Percentiles rank a stretch among this genome's conserved stretches.
Evolutionary conservation across 2,888 invertebrate genomes (phyloP).

Genomic region (Uloborus plumipes): DNA sequence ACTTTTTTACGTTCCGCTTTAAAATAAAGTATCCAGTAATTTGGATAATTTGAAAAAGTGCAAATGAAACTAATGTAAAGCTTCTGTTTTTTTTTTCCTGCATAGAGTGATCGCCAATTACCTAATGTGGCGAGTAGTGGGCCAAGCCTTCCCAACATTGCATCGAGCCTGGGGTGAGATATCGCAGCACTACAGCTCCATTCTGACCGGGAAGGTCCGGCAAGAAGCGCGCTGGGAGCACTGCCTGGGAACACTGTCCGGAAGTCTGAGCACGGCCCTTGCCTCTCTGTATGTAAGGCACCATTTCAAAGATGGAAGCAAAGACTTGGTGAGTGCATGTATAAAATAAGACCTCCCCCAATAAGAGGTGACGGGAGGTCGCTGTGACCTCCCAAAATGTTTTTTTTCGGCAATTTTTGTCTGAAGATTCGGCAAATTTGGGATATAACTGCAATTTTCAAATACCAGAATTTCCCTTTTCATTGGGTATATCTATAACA

Average conservation of each 20-base stretch:
- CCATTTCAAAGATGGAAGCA: slow-evolving; percentile 88
- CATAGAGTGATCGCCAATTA: slow-evolving; percentile 85
- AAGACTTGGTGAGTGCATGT: slow-evolving; percentile 75
- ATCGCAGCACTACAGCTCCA: slow-evolving; percentile 85
- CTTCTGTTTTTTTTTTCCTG: neutral
- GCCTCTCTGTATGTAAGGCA: slow-evolving; percentile 85
- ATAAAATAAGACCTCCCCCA: too few species aligned
- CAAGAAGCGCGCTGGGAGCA: slow-evolving; percentile 90
- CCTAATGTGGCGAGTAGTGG: slow-evolving; percentile 82
- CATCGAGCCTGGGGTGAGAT: slow-evolving; percentile 76
- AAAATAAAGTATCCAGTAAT: too few species aligned
- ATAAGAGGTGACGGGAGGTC: too few species aligned
- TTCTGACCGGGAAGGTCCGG: slow-evolving; percentile 78
- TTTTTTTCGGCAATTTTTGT: too few species aligned
- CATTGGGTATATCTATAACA: too few species aligned
- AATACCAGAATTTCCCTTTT: too few species aligned
- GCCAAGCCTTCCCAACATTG: slow-evolving; percentile 63
- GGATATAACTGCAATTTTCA: too few species aligned
- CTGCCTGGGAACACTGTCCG: slow-evolving; percentile 78
- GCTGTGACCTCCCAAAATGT: too few species aligned
- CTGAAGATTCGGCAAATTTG: too few species aligned
- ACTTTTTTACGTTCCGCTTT: too few species aligned
- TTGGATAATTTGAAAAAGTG: too few species aligned
- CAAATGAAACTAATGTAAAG: too few species aligned
- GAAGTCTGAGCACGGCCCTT: slow-evolving; percentile 59